Conservation (phyloP, 2,888 invertebrate genomes). For the Drosophila nr. medialis region DNA sequence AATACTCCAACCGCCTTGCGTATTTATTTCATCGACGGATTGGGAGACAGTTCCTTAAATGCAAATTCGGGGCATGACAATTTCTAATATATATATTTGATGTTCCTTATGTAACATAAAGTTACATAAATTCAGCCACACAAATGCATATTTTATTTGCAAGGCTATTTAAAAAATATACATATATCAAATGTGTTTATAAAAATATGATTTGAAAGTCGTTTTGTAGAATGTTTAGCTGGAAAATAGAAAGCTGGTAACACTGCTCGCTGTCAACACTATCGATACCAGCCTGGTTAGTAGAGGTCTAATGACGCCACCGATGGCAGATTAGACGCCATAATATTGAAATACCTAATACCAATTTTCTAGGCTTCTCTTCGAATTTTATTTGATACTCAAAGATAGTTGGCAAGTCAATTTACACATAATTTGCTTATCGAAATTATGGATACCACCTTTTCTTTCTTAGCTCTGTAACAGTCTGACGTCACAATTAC, state of each 20-base stretch:
- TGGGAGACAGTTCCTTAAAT: not conserved
- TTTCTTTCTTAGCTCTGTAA: too few species aligned
- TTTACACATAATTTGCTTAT: not conserved
- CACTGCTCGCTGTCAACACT: not conserved
- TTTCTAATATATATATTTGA: not conserved
- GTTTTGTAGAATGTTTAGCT: not conserved
- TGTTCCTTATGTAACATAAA: not conserved
- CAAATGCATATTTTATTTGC: not conserved
- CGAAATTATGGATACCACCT: not conserved
- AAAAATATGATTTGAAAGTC: not conserved
- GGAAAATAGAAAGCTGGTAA: not conserved
- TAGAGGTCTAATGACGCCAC: not conserved
- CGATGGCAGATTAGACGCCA: not conserved
- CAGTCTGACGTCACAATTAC: not conserved
- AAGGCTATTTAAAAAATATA: not conserved
- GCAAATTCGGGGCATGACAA: not conserved
- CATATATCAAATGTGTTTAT: not conserved
- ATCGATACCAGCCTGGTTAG: not conserved
- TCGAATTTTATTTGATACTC: not conserved
- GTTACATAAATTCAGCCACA: not conserved
- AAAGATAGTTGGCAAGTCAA: not conserved
- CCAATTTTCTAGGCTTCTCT: too few species aligned
- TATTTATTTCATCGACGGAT: not conserved
- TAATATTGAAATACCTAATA: not conserved
- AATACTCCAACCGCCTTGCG: not conserved